These are phyloP conservation scores for Lateolabrax maculatus DNA, from an alignment of 2,797 vertebrate genomes.

Conservation along the genomic window DNA sequence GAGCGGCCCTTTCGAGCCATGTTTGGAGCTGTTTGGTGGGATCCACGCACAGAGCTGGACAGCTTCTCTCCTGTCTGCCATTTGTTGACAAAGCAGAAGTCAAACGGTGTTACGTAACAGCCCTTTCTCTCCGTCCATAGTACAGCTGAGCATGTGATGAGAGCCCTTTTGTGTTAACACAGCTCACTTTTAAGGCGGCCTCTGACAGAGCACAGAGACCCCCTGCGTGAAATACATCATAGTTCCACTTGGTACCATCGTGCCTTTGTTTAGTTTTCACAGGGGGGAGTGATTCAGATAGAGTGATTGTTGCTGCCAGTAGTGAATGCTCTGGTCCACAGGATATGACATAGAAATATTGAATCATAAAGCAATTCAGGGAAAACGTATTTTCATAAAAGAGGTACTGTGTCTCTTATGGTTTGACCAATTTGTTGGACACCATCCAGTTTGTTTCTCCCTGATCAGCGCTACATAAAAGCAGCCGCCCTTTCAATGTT, in stretches of 20 bases:
- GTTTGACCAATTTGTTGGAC: not conserved
- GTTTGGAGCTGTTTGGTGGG: slow-evolving; percentile 86
- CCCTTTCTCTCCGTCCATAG: slow-evolving; percentile 53
- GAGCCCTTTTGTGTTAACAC: slow-evolving; percentile 74
- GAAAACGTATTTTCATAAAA: slow-evolving; percentile 11
- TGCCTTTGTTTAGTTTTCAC: slow-evolving; percentile 40
- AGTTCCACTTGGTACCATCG: slow-evolving; percentile 50
- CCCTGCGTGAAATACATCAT: slow-evolving; percentile 47
- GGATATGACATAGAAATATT: not conserved
- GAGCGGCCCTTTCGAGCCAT: slow-evolving; percentile 80
- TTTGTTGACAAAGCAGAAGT: slow-evolving; percentile 87
- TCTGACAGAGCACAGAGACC: slow-evolving; percentile 62
- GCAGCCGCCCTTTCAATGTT: not conserved
- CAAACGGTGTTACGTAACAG: slow-evolving; percentile 80
- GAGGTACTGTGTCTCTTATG: not conserved
- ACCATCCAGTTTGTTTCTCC: slow-evolving; percentile 3
- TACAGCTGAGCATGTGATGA: slow-evolving; percentile 64
- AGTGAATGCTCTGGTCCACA: slow-evolving; percentile 6
- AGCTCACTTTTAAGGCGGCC: slow-evolving; percentile 61
- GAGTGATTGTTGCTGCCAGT: slow-evolving; percentile 23
- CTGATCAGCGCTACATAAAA: not conserved
- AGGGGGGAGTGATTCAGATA: slow-evolving; percentile 6
- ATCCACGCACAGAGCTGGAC: slow-evolving; percentile 67
- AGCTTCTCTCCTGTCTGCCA: slow-evolving; percentile 77
- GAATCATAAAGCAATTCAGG: not conserved